Percentiles rank a stretch among this genome's conserved stretches.
phyloP scores from a whole-genome alignment of 2,797 vertebrate species.

The Sebastes matsubarae region DNA sequence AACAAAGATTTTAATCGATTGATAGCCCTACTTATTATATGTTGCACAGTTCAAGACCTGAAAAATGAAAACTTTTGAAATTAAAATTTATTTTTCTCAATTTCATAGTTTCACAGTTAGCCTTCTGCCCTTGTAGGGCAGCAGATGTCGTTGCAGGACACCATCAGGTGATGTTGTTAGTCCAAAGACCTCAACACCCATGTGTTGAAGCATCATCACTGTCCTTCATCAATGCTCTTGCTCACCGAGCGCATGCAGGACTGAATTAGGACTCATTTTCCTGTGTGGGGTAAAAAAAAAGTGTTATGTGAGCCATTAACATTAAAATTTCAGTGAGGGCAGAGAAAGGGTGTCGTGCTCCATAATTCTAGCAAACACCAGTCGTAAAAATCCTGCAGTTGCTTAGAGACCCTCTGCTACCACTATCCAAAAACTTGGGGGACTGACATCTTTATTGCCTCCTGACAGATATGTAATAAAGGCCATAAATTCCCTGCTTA shows the following conservation, averaged over 20 bases:
- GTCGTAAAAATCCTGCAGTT: conserved; percentile 37
- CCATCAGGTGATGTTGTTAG: conserved; percentile 31
- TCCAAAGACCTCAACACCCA: conserved; percentile 24
- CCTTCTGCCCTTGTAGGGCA: background rate
- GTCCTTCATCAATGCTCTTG: conserved; percentile 23
- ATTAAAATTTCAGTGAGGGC: conserved; percentile 27
- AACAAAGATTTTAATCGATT: no score
- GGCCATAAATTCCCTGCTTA: conserved; percentile 47
- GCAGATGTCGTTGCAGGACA: background rate
- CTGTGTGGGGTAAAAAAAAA: background rate
- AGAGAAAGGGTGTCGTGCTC: conserved; percentile 22
- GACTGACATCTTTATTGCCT: conserved; percentile 53
- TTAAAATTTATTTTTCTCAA: background rate
- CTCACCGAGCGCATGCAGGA: background rate
- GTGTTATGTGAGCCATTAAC: conserved; percentile 17
- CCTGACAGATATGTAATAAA: conserved; percentile 60
- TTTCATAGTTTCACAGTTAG: background rate
- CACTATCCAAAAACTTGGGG: conserved; percentile 11
- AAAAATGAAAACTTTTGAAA: background rate
- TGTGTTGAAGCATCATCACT: conserved; percentile 41
- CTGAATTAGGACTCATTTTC: conserved; percentile 36
- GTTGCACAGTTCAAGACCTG: background rate
- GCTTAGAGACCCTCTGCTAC: background rate
- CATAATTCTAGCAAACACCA: conserved; percentile 30
- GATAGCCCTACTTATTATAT: background rate